These are phyloP conservation scores for Nephrocerus scutellatus DNA, from an alignment of 2,888 invertebrate species.

Conservation along the genomic window DNA sequence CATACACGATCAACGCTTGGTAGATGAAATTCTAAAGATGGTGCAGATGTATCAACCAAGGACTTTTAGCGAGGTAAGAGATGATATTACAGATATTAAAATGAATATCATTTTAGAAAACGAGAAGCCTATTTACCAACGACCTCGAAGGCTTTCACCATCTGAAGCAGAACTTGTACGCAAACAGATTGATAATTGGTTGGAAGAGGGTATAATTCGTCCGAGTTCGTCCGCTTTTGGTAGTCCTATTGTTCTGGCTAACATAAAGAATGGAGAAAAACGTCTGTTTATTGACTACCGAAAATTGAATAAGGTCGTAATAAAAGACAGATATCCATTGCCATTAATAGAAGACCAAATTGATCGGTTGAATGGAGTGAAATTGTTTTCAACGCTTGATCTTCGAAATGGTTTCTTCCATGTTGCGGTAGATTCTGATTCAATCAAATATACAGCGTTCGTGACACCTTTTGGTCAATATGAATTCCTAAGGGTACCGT, in stretches of 20 bases:
- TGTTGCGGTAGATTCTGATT: conserved; percentile 27
- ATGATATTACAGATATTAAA: too few relatives aligned
- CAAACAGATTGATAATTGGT: too few relatives aligned
- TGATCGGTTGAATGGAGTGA: conserved; percentile 28
- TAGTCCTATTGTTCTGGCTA: conserved; percentile 27
- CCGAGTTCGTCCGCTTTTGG: conserved; percentile 23
- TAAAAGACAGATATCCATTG: conserved; percentile 27
- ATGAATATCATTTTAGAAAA: too few relatives aligned
- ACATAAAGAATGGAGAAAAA: conserved; percentile 17
- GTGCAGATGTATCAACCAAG: too few relatives aligned
- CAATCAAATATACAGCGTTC: conserved; percentile 32
- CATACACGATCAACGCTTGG: too few relatives aligned
- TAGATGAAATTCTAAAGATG: too few relatives aligned
- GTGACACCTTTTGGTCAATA: conserved; percentile 33
- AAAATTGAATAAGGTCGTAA: conserved; percentile 20
- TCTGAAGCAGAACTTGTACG: too few relatives aligned
- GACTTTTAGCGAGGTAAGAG: too few relatives aligned
- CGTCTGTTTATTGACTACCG: conserved; percentile 29
- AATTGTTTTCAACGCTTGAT: conserved; percentile 30
- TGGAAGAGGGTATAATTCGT: conserved; percentile 20
- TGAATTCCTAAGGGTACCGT: conserved; percentile 34
- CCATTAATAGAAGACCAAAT: conserved; percentile 34
- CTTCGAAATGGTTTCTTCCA: conserved; percentile 38
- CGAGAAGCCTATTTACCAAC: too few relatives aligned
- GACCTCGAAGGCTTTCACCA: too few relatives aligned